A percentile compares a stretch with the other conserved stretches of the same genome.
phyloP scores from a whole-genome alignment of 1,140 invertebrate genomes.

The Belonocnema kinseyi region DNA sequence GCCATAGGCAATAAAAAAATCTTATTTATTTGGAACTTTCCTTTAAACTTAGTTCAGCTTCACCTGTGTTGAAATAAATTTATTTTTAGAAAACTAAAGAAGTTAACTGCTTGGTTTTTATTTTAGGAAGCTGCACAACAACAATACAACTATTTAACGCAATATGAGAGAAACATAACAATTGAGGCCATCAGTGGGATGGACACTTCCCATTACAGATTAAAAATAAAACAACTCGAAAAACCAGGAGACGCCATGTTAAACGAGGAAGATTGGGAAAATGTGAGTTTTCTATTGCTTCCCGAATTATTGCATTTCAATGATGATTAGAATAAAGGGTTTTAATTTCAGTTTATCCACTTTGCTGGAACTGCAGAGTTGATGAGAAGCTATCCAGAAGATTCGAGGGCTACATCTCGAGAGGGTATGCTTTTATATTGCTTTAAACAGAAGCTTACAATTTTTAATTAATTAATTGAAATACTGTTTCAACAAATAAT shows the following conservation, averaged over 20 bases:
- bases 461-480: neutral
- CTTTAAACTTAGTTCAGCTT: too few relatives aligned
- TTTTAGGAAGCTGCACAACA: conserved; percentile 55
- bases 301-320: neutral
- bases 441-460: neutral
- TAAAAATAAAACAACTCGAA: conserved; percentile 63
- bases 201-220: conserved; percentile 38
- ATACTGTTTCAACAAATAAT: too few relatives aligned
- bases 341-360: conserved; percentile 81
- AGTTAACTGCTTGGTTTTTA: conserved; percentile 17
- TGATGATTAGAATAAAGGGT: conserved; percentile 55
- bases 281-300: conserved; percentile 61
- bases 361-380: conserved; percentile 81
- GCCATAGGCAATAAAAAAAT: too few relatives aligned
- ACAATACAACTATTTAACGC: conserved; percentile 54
- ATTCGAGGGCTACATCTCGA: conserved; percentile 42
- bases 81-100: neutral
- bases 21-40: too few relatives aligned
- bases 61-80: neutral
- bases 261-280: conserved; percentile 74
- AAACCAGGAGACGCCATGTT: conserved; percentile 78
- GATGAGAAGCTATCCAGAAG: conserved; percentile 38
- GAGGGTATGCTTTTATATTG: conserved; percentile 47
- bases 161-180: conserved; percentile 44
- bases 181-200: conserved; percentile 28